Percentiles rank a stretch among this genome's conserved stretches.
Conservation (phyloP, 2,113 vertebrate genomes). For the Connochaetes taurinus region DNA sequence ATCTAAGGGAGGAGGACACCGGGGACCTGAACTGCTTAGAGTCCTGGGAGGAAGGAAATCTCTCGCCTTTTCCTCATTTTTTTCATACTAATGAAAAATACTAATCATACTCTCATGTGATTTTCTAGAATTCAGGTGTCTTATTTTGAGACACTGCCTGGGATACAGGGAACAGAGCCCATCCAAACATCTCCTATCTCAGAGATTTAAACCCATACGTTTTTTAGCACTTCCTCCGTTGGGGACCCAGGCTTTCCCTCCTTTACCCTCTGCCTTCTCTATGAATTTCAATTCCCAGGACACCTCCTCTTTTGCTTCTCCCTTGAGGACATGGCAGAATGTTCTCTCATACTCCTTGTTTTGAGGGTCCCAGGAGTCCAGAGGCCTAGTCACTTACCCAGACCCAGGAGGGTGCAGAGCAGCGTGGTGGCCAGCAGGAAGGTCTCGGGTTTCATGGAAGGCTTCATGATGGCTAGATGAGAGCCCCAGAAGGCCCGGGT, state of each 20-base stretch:
- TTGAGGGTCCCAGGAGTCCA: neutral
- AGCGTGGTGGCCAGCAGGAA: slow-evolving; percentile 15
- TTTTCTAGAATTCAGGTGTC: neutral
- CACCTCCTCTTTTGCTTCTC: neutral
- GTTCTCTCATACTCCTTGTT: neutral
- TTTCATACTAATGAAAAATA: neutral
- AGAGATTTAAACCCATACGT: neutral
- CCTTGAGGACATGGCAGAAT: neutral
- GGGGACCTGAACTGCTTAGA: neutral
- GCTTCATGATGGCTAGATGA: slow-evolving; percentile 56
- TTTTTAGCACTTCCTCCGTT: neutral
- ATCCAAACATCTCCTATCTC: neutral
- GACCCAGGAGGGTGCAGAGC: slow-evolving; percentile 46
- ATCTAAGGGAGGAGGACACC: neutral
- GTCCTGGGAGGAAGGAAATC: neutral
- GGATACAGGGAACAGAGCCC: neutral
- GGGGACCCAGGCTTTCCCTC: too few relatives aligned
- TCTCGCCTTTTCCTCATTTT: neutral
- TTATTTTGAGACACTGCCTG: neutral
- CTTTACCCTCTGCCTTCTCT: too few relatives aligned
- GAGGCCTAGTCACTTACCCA: slow-evolving; percentile 51
- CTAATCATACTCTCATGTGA: neutral
- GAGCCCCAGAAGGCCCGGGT: neutral
- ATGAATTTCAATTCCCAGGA: too few relatives aligned
- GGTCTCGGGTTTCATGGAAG: neutral